Conservation (phyloP, 35 echinoderm and acorn worm species). For the Eucidaris tribuloides region DNA sequence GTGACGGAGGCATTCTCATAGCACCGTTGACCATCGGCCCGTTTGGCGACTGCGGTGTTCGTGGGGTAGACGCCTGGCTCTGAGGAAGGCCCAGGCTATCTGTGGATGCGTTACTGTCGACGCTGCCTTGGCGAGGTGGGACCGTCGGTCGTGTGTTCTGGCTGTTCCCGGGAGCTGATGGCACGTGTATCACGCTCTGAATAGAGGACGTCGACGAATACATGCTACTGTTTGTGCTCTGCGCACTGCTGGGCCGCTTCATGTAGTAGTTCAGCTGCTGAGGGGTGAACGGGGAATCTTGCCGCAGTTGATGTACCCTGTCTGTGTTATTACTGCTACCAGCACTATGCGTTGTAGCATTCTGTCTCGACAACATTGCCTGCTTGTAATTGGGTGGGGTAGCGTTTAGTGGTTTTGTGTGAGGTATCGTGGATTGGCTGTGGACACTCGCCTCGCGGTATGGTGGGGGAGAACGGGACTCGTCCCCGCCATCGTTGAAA, state of each 20-base stretch:
- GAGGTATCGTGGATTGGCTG: slow-evolving; percentile 25
- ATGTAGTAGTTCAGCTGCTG: slow-evolving; percentile 16
- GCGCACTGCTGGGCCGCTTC: slow-evolving; percentile 55
- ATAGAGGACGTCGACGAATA: slow-evolving; percentile 89
- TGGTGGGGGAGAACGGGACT: not conserved
- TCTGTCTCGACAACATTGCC: not conserved
- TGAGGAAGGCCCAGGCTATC: slow-evolving; percentile 8
- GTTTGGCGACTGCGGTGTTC: not conserved
- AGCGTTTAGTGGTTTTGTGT: slow-evolving; percentile 37
- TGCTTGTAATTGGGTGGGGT: slow-evolving; percentile 43
- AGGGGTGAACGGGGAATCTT: not conserved
- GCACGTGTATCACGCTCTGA: slow-evolving; percentile 88
- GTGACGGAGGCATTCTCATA: not conserved
- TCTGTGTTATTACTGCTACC: not conserved
- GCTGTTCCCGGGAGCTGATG: not conserved
- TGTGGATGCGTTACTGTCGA: not conserved
- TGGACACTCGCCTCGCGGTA: not conserved
- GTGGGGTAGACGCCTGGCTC: not conserved
- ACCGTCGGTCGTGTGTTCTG: not conserved
- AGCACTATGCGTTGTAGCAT: not conserved
- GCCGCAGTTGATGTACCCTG: not conserved
- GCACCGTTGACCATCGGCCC: slow-evolving; percentile 49
- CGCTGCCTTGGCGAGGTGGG: not conserved
- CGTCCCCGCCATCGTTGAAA: not conserved
- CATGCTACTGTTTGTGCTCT: slow-evolving; percentile 80